Conservation (phyloP, 2,113 vertebrate species). For the Thunnus maccoyii region DNA sequence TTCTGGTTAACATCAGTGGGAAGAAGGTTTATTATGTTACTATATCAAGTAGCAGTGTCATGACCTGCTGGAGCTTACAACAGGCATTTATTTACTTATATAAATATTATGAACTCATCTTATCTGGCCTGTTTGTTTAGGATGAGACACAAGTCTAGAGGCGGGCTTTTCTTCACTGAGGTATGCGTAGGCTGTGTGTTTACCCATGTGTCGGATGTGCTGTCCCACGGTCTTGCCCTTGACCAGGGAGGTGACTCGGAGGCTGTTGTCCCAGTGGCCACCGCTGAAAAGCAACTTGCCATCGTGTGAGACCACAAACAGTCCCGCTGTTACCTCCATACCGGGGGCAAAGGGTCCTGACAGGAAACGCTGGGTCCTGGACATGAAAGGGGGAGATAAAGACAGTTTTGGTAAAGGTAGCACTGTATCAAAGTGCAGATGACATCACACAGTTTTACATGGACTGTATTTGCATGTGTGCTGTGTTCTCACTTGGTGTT, state of each 20-base stretch:
- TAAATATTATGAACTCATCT: too few relatives aligned
- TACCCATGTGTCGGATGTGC: conserved; percentile 96
- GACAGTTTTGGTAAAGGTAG: not conserved
- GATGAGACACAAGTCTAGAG: not conserved
- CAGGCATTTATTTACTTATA: too few relatives aligned
- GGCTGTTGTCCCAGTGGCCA: conserved; percentile 98
- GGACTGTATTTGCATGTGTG: not conserved
- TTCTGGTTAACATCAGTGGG: not conserved
- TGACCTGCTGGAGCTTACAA: not conserved
- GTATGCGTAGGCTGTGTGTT: not conserved
- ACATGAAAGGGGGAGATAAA: conserved; percentile 47
- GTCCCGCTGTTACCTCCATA: conserved; percentile 88
- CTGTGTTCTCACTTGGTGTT: conserved; percentile 91
- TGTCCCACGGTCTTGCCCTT: conserved; percentile 93
- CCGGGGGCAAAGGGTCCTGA: conserved; percentile 93
- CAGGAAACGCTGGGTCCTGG: conserved; percentile 91
- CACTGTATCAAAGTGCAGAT: not conserved
- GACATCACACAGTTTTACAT: too few relatives aligned
- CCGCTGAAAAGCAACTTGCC: conserved; percentile 97
- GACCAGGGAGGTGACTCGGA: conserved; percentile 93
- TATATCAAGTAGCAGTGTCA: not conserved
- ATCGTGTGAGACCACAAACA: conserved; percentile 96
- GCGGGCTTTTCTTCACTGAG: not conserved
- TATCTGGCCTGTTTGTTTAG: not conserved
- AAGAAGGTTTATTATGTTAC: not conserved